These are phyloP conservation scores for Cladopsammia gracilis DNA, from an alignment of 64 coral and sea anemone species.

Conservation along the genomic window DNA sequence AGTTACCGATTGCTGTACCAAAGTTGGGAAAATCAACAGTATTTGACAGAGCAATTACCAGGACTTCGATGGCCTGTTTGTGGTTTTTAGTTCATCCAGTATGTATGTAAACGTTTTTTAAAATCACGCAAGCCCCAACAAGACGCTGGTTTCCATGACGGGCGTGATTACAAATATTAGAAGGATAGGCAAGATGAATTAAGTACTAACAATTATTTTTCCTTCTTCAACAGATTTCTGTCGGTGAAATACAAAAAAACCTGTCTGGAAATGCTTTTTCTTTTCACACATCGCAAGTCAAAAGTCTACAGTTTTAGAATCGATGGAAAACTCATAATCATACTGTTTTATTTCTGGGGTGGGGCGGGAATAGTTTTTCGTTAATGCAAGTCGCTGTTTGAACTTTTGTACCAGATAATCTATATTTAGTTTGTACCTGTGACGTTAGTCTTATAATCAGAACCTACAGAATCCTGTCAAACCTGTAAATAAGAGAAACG, in stretches of 20 bases:
- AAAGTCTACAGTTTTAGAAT: neutral
- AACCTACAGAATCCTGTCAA: slow-evolving; percentile 22
- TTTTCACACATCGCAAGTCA: neutral
- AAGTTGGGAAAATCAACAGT: no score
- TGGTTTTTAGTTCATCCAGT: no score
- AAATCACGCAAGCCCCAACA: no score
- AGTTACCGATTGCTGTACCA: no score
- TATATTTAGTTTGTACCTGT: neutral
- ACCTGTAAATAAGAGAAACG: slow-evolving; percentile 32
- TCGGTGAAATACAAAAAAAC: neutral
- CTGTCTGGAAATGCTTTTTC: neutral
- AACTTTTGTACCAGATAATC: slow-evolving; percentile 27
- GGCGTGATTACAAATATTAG: no score
- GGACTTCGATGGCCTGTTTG: no score
- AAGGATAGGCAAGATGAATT: no score
- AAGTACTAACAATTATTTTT: no score
- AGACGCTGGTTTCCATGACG: no score
- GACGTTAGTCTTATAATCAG: neutral
- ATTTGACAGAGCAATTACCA: no score
- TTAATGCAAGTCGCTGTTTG: slow-evolving; percentile 42
- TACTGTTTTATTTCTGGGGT: neutral
- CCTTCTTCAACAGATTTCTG: neutral
- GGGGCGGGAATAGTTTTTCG: neutral
- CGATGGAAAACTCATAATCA: neutral
- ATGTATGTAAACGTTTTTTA: no score